These are phyloP conservation scores for Microchirus variegatus DNA, from an alignment of 2,797 vertebrate genomes.

Conservation along the genomic window DNA sequence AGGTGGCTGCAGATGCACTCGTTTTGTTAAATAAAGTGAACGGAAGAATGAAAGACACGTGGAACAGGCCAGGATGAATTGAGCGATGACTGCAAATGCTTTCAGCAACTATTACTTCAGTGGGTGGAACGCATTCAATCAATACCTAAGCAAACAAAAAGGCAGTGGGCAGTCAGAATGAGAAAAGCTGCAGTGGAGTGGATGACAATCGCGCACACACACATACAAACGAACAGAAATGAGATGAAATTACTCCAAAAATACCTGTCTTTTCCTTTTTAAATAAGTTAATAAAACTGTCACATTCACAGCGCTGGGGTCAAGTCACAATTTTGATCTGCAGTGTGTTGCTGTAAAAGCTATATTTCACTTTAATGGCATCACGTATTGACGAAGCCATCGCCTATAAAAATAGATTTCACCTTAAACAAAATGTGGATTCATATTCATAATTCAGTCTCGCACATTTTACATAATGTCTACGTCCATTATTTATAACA, in stretches of 20 bases:
- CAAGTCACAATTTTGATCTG: too few relatives aligned
- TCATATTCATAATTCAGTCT: background rate
- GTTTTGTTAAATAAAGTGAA: constrained; percentile 39
- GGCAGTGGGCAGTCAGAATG: constrained; percentile 73
- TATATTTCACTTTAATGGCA: background rate
- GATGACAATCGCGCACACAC: constrained; percentile 48
- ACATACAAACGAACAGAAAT: constrained; percentile 47
- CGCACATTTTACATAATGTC: background rate
- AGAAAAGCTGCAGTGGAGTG: constrained; percentile 61
- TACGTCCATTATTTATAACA: background rate
- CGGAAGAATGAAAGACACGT: constrained; percentile 39
- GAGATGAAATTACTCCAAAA: constrained; percentile 14
- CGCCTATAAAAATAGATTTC: background rate
- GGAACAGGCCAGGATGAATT: constrained; percentile 64
- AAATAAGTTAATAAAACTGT: constrained; percentile 1
- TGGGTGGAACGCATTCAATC: constrained; percentile 81
- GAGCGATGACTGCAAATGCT: constrained; percentile 81
- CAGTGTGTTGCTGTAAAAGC: background rate
- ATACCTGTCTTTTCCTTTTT: background rate
- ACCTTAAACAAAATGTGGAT: background rate
- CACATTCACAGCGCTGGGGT: background rate
- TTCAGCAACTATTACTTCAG: constrained; percentile 85
- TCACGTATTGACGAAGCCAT: background rate
- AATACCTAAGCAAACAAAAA: constrained; percentile 83
- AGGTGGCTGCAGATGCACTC: constrained; percentile 27